These are phyloP conservation scores for Lasius fuliginosus DNA, from an alignment of 2,888 invertebrate genomes.

Conservation along the genomic window DNA sequence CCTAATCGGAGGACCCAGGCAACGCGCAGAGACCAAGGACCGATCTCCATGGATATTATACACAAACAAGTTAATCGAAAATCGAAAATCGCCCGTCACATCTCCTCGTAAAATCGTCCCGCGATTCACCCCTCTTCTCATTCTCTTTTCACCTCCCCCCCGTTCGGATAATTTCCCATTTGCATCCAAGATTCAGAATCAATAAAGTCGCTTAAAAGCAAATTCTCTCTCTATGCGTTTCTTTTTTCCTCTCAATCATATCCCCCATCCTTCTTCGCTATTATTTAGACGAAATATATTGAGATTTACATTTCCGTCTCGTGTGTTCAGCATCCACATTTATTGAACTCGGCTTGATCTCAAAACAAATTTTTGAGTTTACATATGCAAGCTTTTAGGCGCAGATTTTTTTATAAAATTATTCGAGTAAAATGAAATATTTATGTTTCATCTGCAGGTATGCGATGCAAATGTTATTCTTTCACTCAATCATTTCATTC, in stretches of 20 bases:
- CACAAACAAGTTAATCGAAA: not conserved
- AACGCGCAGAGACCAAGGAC: slow-evolving; percentile 23
- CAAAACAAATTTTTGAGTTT: not conserved
- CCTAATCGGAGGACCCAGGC: slow-evolving; percentile 28
- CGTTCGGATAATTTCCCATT: slow-evolving; percentile 15
- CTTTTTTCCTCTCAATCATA: not conserved
- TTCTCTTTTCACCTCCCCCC: slow-evolving; percentile 9
- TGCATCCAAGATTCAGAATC: slow-evolving; percentile 53
- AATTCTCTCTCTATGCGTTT: not conserved
- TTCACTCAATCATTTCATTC: not conserved
- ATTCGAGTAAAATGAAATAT: not conserved
- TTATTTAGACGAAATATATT: not conserved
- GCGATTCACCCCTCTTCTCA: slow-evolving; percentile 2
- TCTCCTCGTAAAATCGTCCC: slow-evolving; percentile 2
- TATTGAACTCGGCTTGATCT: not conserved
- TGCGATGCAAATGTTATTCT: not conserved
- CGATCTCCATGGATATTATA: not conserved
- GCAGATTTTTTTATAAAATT: not conserved
- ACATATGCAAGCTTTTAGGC: not conserved
- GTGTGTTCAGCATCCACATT: not conserved
- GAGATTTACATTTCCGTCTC: not conserved
- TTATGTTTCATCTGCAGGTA: not conserved
- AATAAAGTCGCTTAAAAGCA: slow-evolving; percentile 71
- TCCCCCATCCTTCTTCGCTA: not conserved
- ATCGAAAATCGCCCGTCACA: not conserved